Evolutionary conservation across 2,888 invertebrate species (phyloP).

Genomic region (Eupithecia exiguata): DNA sequence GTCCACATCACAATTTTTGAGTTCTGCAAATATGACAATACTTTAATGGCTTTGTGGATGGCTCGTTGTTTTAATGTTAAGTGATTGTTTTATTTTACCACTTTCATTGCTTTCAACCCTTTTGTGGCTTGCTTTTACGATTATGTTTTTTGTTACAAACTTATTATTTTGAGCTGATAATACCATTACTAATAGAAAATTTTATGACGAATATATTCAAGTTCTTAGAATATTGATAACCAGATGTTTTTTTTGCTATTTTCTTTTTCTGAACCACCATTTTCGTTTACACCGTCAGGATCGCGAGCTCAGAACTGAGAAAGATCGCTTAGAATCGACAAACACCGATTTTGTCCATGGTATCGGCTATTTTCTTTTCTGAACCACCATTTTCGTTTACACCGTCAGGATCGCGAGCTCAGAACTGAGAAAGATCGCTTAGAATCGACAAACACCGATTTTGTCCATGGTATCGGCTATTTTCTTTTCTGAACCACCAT

Average conservation of each 20-base stretch:
- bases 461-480: no score
- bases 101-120: constrained; percentile 14
- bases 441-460: background rate
- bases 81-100: constrained; percentile 25
- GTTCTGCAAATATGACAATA: constrained; percentile 47
- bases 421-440: no score
- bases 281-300: background rate
- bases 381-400: background rate
- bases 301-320: no score
- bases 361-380: background rate
- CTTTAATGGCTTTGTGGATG: constrained; percentile 44
- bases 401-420: background rate
- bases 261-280: background rate
- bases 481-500: background rate
- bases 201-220: background rate
- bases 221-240: background rate
- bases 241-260: background rate
- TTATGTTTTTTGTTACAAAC: background rate
- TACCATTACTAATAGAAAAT: background rate
- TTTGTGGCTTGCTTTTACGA: constrained; percentile 1
- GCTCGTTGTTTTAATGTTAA: constrained; percentile 40
- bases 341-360: no score
- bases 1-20: constrained; percentile 30
- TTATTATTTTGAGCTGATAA: background rate
- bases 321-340: background rate